These are phyloP conservation scores for Fregetta grallaria DNA, from an alignment of 2,113 vertebrate species.

Conservation along the genomic window DNA sequence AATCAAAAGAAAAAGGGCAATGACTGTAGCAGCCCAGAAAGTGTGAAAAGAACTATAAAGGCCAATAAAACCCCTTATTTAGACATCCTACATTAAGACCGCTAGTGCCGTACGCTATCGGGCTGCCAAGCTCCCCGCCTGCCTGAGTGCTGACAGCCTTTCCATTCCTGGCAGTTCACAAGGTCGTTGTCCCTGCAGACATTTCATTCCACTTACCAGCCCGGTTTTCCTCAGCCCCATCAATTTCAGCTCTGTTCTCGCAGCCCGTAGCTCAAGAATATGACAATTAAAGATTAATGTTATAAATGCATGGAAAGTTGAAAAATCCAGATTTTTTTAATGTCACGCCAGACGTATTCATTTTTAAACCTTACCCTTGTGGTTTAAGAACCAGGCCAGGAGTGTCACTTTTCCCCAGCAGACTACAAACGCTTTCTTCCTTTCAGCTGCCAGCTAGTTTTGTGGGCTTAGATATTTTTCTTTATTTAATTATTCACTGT, in stretches of 20 bases:
- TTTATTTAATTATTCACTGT: slow-evolving; percentile 65
- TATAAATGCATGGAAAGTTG: not conserved
- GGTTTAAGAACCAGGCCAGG: slow-evolving; percentile 35
- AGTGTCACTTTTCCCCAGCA: slow-evolving; percentile 40
- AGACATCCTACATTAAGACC: not conserved
- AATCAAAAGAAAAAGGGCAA: not conserved
- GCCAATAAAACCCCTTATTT: not conserved
- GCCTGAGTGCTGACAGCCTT: not conserved
- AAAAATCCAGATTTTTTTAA: slow-evolving; percentile 28
- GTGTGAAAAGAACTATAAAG: not conserved
- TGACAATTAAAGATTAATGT: slow-evolving; percentile 41
- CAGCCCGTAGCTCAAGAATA: slow-evolving; percentile 17
- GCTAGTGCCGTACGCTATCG: not conserved
- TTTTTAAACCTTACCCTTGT: slow-evolving; percentile 35
- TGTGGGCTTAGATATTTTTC: slow-evolving; percentile 9
- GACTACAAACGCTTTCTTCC: slow-evolving; percentile 49
- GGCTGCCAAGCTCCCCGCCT: not conserved
- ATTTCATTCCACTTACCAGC: not conserved
- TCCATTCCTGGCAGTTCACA: not conserved
- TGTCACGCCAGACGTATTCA: not conserved
- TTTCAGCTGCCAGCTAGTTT: slow-evolving; percentile 24
- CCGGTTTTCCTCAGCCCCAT: not conserved
- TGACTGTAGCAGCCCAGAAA: not conserved
- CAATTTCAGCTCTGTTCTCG: not conserved
- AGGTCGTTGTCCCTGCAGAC: not conserved